A percentile compares a stretch with the other conserved stretches of the same genome.
These are phyloP conservation scores for Paraplagusia blochii DNA, from an alignment of 2,113 vertebrate species.

Conservation along the genomic window DNA sequence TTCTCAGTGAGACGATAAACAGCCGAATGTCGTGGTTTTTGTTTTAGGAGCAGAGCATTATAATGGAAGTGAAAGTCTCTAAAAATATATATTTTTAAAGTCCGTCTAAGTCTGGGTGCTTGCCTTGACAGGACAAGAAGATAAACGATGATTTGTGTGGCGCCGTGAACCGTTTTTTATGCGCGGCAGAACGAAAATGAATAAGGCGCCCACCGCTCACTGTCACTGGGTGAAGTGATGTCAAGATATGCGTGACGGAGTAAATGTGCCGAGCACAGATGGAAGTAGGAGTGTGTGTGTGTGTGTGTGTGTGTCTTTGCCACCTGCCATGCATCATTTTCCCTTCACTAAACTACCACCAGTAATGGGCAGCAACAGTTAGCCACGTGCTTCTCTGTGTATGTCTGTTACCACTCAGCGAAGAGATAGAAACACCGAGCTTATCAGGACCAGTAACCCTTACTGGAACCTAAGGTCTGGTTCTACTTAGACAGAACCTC, in stretches of 20 bases:
- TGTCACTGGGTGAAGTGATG: slow-evolving; percentile 55
- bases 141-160: slow-evolving; percentile 39
- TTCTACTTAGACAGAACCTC: neutral
- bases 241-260: slow-evolving; percentile 55
- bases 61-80: no score
- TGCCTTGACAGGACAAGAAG: no score
- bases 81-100: no score
- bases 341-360: slow-evolving; percentile 48
- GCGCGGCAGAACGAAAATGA: slow-evolving; percentile 31
- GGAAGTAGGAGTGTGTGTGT: slow-evolving; percentile 6
- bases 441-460: neutral
- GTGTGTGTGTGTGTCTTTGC: neutral
- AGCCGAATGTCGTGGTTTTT: no score
- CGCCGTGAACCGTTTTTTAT: slow-evolving; percentile 31
- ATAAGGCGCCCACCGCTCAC: slow-evolving; percentile 29
- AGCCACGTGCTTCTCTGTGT: slow-evolving; percentile 41
- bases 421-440: neutral
- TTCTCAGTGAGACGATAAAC: no score
- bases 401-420: neutral
- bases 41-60: no score
- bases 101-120: no score
- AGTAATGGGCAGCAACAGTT: slow-evolving; percentile 34
- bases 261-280: slow-evolving; percentile 51
- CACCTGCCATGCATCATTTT: slow-evolving; percentile 57
- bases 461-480: no score